Conservation (phyloP, 2,888 invertebrate genomes). For the Cremastobaeus sp. region DNA sequence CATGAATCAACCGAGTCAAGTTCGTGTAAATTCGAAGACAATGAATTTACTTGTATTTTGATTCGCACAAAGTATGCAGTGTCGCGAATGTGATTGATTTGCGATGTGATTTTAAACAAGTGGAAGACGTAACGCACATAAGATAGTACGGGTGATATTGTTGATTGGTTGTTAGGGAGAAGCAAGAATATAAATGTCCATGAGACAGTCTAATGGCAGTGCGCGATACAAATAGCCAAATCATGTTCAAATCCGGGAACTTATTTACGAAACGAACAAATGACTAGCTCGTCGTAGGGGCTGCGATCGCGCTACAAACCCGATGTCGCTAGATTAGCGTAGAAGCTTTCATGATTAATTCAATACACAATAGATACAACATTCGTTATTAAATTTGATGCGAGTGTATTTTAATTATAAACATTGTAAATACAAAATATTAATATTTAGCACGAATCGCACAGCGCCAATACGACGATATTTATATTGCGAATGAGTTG, state of each 20-base stretch:
- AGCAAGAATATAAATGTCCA: constrained; percentile 46
- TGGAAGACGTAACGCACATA: constrained; percentile 70
- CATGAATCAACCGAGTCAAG: constrained; percentile 1
- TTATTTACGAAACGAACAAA: constrained; percentile 40
- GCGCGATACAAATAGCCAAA: constrained; percentile 72
- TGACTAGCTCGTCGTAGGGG: constrained; percentile 64
- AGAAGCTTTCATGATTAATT: constrained; percentile 52
- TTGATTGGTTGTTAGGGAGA: constrained; percentile 63
- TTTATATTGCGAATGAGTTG: constrained; percentile 52
- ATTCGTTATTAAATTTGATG: constrained; percentile 28
- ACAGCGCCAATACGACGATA: constrained; percentile 40
- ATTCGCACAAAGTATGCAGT: constrained; percentile 2
- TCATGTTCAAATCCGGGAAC: constrained; percentile 14
- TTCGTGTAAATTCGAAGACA: constrained; percentile 10
- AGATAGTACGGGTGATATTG: constrained; percentile 72
- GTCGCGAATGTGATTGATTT: constrained; percentile 36
- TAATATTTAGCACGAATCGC: constrained; percentile 68
- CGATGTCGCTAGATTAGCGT: constrained; percentile 67
- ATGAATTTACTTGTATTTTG: constrained; percentile 26
- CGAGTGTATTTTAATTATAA: constrained; percentile 42
- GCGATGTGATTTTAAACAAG: constrained; percentile 49
- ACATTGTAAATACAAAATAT: constrained; percentile 67
- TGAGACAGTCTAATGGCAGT: constrained; percentile 44
- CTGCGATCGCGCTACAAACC: constrained; percentile 70
- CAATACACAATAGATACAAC: constrained; percentile 42